phyloP scores from a whole-genome alignment of 1,140 invertebrate species.

The Papilio aristodemus region DNA sequence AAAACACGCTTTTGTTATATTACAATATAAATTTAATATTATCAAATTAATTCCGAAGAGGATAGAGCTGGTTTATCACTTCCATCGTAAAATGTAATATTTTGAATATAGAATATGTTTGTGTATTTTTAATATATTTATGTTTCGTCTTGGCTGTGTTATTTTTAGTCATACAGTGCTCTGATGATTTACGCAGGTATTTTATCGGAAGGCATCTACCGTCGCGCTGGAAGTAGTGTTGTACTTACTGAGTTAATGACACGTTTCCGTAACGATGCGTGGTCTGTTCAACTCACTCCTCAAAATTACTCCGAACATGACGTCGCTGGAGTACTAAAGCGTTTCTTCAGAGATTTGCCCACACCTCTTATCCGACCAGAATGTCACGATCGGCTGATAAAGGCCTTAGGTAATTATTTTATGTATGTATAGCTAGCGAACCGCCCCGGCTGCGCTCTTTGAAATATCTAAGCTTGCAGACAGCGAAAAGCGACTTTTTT shows the following conservation, averaged over 20 bases:
- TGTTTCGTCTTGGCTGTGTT: not conserved
- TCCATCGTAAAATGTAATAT: no score
- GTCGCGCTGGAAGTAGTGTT: conserved; percentile 88
- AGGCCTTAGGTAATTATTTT: conserved; percentile 39
- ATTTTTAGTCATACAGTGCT: not conserved
- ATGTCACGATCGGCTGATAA: conserved; percentile 36
- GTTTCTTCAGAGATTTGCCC: conserved; percentile 51
- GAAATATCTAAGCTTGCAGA: no score
- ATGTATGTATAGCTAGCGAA: no score
- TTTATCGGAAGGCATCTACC: conserved; percentile 92
- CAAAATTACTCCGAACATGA: conserved; percentile 91
- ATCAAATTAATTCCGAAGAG: no score
- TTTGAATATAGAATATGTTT: no score
- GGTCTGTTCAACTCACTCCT: conserved; percentile 88
- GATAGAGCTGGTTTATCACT: no score
- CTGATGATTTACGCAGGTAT: conserved; percentile 82
- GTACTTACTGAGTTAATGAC: conserved; percentile 88
- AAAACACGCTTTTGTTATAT: no score
- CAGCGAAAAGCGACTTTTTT: no score
- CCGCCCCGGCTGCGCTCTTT: no score
- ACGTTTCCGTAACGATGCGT: conserved; percentile 89
- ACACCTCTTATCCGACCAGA: conserved; percentile 45
- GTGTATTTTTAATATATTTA: no score
- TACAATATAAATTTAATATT: no score
- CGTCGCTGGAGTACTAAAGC: conserved; percentile 90